phyloP scores from a whole-genome alignment of 2,888 invertebrate species.

The Hoplodrina ambigua region DNA sequence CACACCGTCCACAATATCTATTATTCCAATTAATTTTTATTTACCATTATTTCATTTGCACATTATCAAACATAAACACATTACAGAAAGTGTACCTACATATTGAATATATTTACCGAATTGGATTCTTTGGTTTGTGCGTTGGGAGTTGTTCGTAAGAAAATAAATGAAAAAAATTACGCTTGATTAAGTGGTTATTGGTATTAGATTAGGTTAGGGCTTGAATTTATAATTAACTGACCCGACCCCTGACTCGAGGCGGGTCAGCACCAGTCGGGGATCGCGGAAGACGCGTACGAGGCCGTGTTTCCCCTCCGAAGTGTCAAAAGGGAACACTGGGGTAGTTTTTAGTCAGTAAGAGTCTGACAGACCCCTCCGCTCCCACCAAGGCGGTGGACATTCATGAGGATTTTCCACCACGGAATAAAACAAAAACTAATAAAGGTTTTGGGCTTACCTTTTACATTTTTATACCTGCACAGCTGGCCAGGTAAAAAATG shows the following conservation, averaged over 20 bases:
- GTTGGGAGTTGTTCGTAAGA: conserved; percentile 32
- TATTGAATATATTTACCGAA: conserved; percentile 34
- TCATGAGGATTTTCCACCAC: too few species aligned
- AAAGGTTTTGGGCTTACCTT: neutral
- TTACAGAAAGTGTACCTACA: conserved; percentile 24
- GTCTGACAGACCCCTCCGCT: too few species aligned
- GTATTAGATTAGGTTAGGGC: too few species aligned
- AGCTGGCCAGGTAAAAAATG: neutral
- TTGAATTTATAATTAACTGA: too few species aligned
- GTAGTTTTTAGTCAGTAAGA: too few species aligned
- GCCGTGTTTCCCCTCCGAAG: too few species aligned
- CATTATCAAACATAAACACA: conserved; percentile 69
- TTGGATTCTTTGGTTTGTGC: conserved; percentile 53
- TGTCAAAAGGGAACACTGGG: too few species aligned
- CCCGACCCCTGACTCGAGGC: too few species aligned
- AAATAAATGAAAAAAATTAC: neutral
- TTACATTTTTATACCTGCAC: neutral
- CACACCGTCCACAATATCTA: conserved; percentile 78
- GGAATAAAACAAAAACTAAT: too few species aligned
- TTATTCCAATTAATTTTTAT: conserved; percentile 76
- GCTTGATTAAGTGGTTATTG: neutral
- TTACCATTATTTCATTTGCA: conserved; percentile 78
- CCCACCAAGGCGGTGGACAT: too few species aligned
- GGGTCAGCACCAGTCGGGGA: too few species aligned
- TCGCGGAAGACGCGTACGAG: too few species aligned